Evolutionary conservation across 2,113 vertebrate species (phyloP), one percentile per base, ranked within the genome.

Genomic region (Zootoca vivipara): DNA sequence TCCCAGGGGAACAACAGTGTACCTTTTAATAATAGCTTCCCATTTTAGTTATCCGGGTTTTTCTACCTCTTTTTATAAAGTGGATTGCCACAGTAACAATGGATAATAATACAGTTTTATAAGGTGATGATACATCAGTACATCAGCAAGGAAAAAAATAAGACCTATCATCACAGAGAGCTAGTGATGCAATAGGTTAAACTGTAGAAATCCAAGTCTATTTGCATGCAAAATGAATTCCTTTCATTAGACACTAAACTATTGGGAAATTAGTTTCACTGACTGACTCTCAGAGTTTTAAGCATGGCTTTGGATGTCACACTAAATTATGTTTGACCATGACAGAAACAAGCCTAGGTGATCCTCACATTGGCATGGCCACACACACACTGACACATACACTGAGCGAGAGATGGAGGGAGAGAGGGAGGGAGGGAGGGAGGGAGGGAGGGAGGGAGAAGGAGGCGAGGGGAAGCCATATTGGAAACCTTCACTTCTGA

Each of bases 1-100:
- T 85, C 90, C 89, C 78, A 77, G 38, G 89, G 88, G 94, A 95
- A 89, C 78, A 93, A 56, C 86, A 46, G 24, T 85, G 88, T 90
- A 94, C 83, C 92, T 94, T 77, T 94, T 89, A 87, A 24, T 22
- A 91, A 90, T 0, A 91, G 85, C 87, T 94, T 69, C 86, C 62
- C 2, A 0, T 75, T 90, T 58, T 52, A 88, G 24, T 87, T 91
- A 90, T 35, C 74, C 72, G 88, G 86, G 70, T 52, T 90, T 70
- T 89, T 88, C 4, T 0, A 35, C 67, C 87, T 85, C 89, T 20
- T 87, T 82, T 38, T 83, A 67, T 79, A 81, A 90, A 90, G 46
- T 3, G 9, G 73, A 88, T 83, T 86, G 20, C 35, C 73, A 89
- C 38, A 20, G 0, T 30, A 85, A 91, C 10, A 74, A 86, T 84